Evolutionary conservation across 2,113 vertebrate genomes (phyloP).

Genomic region (Montifringilla adamsi): DNA sequence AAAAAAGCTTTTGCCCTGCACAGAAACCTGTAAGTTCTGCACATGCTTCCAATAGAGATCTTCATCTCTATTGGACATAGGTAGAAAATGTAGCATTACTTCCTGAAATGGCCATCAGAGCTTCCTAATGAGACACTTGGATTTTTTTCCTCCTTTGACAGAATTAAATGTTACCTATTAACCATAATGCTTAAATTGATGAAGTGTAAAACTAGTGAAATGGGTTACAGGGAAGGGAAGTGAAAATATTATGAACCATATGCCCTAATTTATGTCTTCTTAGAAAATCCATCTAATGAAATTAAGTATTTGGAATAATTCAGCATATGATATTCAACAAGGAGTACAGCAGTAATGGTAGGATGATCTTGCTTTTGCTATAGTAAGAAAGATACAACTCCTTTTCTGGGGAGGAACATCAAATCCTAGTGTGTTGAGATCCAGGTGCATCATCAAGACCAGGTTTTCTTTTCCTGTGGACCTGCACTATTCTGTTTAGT

Average conservation of each 20-base stretch:
- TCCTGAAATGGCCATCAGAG: not conserved
- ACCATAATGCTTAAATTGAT: constrained; percentile 47
- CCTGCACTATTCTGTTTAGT: not conserved
- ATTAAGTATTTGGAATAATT: constrained; percentile 31
- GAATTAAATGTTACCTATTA: constrained; percentile 21
- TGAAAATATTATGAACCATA: constrained; percentile 25
- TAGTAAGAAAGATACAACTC: not conserved
- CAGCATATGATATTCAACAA: not conserved
- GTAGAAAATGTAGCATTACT: not conserved
- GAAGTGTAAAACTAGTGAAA: constrained; percentile 48
- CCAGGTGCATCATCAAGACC: not conserved
- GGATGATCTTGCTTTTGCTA: not conserved
- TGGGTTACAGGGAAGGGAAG: constrained; percentile 29
- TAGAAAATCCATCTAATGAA: constrained; percentile 23
- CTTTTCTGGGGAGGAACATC: not conserved
- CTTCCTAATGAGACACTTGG: constrained; percentile 22
- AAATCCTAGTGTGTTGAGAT: not conserved
- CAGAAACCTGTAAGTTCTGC: not conserved
- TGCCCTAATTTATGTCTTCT: constrained; percentile 15
- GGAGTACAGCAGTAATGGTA: not conserved
- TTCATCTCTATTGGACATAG: not conserved
- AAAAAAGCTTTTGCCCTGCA: not conserved
- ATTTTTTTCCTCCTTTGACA: not conserved
- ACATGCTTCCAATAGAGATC: not conserved
- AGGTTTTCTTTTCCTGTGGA: not conserved